Evolutionary conservation across 2,113 vertebrate species (phyloP).

Genomic region (Poecile atricapillus): DNA sequence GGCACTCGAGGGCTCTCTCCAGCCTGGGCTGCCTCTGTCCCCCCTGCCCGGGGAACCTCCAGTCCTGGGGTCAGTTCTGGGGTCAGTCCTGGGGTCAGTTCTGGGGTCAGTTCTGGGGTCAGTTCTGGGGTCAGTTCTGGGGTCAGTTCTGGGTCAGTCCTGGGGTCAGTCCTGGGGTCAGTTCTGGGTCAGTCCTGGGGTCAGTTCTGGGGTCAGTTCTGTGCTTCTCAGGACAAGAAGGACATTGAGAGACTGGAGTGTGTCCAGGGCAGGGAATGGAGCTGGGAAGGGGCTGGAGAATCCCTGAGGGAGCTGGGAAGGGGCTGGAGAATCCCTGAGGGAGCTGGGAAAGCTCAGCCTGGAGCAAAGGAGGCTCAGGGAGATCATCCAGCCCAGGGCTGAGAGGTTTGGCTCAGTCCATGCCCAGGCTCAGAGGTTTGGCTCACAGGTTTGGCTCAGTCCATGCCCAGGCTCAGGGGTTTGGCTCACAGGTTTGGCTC

Average conservation of each 20-base stretch:
- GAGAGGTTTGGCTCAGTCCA: too few species aligned
- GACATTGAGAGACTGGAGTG: fast-evolving
- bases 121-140: not conserved
- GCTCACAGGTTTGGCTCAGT: too few species aligned
- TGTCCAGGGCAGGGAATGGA: not conserved
- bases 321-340: not conserved
- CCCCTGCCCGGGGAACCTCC: not conserved
- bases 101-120: not conserved
- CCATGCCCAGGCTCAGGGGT: too few species aligned
- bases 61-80: not conserved
- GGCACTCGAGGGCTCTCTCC: not conserved
- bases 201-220: not conserved
- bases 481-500: too few species aligned
- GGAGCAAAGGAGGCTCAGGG: too few species aligned
- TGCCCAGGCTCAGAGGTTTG: too few species aligned
- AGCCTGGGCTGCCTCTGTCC: not conserved
- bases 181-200: not conserved
- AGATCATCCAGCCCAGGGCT: too few species aligned
- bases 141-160: not conserved
- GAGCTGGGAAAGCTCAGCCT: not conserved
- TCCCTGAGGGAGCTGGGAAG: not conserved
- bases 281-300: not conserved
- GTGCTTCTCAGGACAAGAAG: not conserved
- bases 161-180: not conserved
- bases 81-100: not conserved